phyloP scores from a whole-genome alignment of 2,888 invertebrate species.

The Tridacna gigas region DNA sequence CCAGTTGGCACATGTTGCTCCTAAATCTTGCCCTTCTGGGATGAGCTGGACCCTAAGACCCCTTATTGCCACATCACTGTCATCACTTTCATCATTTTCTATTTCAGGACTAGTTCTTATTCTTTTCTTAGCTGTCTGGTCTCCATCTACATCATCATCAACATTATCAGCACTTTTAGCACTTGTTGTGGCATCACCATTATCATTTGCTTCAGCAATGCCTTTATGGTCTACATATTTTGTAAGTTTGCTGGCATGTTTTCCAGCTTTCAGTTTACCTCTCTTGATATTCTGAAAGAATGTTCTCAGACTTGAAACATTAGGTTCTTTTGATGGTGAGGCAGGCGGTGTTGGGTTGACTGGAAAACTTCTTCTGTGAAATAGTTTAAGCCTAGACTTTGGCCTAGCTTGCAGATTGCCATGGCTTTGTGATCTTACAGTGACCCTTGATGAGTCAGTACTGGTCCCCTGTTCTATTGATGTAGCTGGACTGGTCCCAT shows the following conservation, averaged over 20 bases:
- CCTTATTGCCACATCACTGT: constrained; percentile 17
- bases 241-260: not conserved
- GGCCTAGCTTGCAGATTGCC: constrained; percentile 45
- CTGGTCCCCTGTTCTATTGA: constrained; percentile 22
- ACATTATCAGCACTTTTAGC: constrained; percentile 1
- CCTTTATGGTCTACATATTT: not conserved
- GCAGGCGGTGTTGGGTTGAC: constrained; percentile 42
- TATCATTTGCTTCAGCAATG: not conserved
- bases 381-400: constrained; percentile 50
- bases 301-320: constrained; percentile 50
- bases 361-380: constrained; percentile 58
- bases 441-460: constrained; percentile 20
- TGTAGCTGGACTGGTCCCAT: constrained; percentile 41
- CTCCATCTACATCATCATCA: constrained; percentile 27
- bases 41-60: constrained; percentile 34
- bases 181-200: not conserved
- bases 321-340: constrained; percentile 49
- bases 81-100: constrained; percentile 14
- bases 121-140: constrained; percentile 36
- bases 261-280: constrained; percentile 24
- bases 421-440: constrained; percentile 37
- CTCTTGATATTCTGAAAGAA: constrained; percentile 62
- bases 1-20: not conserved
- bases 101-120: constrained; percentile 54
- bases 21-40: constrained; percentile 4